phyloP scores from a whole-genome alignment of 2,113 vertebrate species.

The Zeus faber region DNA sequence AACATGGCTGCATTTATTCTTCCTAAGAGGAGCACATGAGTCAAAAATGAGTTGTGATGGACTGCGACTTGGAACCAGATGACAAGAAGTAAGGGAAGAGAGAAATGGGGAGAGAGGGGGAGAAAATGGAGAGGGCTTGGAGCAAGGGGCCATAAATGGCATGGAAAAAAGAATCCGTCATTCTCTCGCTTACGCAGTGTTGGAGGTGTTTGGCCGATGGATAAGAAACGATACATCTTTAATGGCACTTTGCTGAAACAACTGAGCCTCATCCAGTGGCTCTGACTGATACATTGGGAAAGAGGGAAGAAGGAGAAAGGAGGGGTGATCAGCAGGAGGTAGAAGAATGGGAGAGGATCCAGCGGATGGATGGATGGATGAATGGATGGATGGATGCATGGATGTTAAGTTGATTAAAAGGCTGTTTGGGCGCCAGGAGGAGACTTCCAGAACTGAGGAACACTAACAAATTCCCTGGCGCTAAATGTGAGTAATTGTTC shows the following conservation, averaged over 20 bases:
- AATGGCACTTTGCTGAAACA: constrained; percentile 51
- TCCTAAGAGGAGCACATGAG: too few species aligned
- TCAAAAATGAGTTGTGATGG: too few species aligned
- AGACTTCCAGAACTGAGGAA: constrained; percentile 45
- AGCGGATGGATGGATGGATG: neutral
- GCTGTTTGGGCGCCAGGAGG: constrained; percentile 42
- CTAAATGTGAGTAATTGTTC: constrained; percentile 36
- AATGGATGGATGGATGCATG: neutral
- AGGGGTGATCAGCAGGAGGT: neutral
- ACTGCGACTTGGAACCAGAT: neutral
- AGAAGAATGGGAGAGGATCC: neutral
- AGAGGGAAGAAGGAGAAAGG: constrained; percentile 4
- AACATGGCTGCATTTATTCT: constrained; percentile 9
- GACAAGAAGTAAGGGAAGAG: neutral
- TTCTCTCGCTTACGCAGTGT: constrained; percentile 13
- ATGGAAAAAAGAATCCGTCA: constrained; percentile 56
- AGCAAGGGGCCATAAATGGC: constrained; percentile 40
- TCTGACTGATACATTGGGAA: constrained; percentile 38
- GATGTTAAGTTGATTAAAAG: constrained; percentile 42
- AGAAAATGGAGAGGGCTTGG: neutral
- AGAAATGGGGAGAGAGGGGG: neutral
- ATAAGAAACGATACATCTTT: constrained; percentile 59
- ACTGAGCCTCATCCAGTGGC: constrained; percentile 32
- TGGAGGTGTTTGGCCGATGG: constrained; percentile 40
- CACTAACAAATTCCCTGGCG: constrained; percentile 62